phyloP scores from a whole-genome alignment of 2,888 invertebrate genomes.

The Bellardia bayeri region DNA sequence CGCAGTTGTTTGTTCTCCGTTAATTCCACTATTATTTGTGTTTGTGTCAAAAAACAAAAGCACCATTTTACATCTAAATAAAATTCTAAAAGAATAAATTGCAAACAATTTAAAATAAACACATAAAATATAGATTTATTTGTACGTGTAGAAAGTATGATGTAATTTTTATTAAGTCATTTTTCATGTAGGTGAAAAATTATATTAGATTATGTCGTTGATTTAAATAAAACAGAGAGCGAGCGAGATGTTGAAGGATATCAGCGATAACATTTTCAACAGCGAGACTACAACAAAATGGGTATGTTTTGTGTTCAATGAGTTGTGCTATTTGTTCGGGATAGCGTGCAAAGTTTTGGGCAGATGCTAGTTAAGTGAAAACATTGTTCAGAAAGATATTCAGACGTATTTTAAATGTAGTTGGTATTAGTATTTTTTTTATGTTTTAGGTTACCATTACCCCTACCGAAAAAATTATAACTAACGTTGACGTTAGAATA shows the following conservation, averaged over 20 bases:
- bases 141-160: slow-evolving; percentile 38
- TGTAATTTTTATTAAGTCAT: slow-evolving; percentile 48
- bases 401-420: too few species aligned
- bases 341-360: background rate
- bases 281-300: background rate
- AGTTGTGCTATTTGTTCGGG: background rate
- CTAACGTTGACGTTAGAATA: too few species aligned
- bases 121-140: slow-evolving; percentile 14
- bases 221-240: background rate
- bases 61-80: background rate
- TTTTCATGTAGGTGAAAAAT: slow-evolving; percentile 41
- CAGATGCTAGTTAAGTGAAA: too few species aligned
- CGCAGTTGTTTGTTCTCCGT: background rate
- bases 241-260: background rate
- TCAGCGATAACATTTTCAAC: slow-evolving; percentile 3
- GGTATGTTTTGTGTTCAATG: too few species aligned
- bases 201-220: slow-evolving; percentile 2
- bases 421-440: too few species aligned
- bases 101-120: slow-evolving; percentile 47
- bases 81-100: slow-evolving; percentile 17
- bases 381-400: too few species aligned
- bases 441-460: too few species aligned
- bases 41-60: background rate
- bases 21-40: background rate
- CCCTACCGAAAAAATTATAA: too few species aligned